A percentile compares a stretch with the other conserved stretches of the same genome.
Conservation (phyloP, 2,888 invertebrate genomes). For the Trachelus troglodyta region DNA sequence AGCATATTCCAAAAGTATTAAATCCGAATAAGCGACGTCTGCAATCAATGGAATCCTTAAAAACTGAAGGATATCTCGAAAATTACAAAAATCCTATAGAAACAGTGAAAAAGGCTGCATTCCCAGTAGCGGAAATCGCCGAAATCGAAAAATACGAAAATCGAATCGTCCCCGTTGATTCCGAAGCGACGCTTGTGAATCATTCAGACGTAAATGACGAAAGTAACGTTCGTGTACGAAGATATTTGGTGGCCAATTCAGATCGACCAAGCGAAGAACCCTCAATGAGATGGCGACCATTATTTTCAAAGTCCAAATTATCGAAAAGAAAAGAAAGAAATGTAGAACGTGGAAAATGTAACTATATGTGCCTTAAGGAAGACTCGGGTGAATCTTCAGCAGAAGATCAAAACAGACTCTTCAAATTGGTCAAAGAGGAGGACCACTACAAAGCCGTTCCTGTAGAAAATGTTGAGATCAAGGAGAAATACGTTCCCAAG, state of each 20-base stretch:
- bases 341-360: neutral
- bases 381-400: slow-evolving; percentile 13
- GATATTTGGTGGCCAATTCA: neutral
- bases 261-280: neutral
- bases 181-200: neutral
- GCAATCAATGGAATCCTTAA: neutral
- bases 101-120: neutral
- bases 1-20: neutral
- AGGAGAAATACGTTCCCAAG: slow-evolving; percentile 3
- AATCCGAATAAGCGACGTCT: neutral
- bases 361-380: slow-evolving; percentile 21
- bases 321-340: neutral
- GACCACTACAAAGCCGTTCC: slow-evolving; percentile 20
- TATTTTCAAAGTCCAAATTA: neutral
- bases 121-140: neutral
- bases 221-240: neutral
- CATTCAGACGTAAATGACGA: neutral
- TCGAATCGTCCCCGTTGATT: neutral
- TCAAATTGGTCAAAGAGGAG: slow-evolving; percentile 19
- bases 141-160: neutral
- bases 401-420: slow-evolving; percentile 15
- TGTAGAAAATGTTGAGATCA: neutral
- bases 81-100: neutral
- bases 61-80: neutral
- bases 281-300: neutral